A percentile compares a stretch with the other conserved stretches of the same genome.
These are phyloP conservation scores for Trachelus stipa DNA, from an alignment of 2,888 invertebrate genomes.

Conservation along the genomic window DNA sequence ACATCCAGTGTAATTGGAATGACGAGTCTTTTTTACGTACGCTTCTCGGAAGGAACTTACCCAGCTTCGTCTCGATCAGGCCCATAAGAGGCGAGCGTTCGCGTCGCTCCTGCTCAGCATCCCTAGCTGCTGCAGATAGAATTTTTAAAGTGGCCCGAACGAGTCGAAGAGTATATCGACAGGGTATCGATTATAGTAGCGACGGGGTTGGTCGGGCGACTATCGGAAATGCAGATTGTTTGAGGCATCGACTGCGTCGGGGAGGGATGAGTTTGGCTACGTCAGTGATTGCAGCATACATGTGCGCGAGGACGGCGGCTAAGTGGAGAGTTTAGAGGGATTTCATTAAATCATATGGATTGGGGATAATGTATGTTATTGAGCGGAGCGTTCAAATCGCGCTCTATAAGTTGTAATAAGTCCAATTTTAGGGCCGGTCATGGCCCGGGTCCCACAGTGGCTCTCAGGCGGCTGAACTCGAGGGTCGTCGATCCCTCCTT, in stretches of 20 bases:
- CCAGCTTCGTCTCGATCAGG: background rate
- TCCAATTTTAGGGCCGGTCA: slow-evolving; percentile 66
- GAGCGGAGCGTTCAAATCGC: slow-evolving; percentile 65
- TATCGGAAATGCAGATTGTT: background rate
- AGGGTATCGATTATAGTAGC: background rate
- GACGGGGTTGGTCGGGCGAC: background rate
- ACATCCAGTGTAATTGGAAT: slow-evolving; percentile 32
- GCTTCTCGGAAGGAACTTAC: slow-evolving; percentile 33
- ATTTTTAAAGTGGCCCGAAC: background rate
- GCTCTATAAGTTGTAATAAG: slow-evolving; percentile 68
- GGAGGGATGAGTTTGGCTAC: background rate
- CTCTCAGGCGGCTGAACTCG: slow-evolving; percentile 42
- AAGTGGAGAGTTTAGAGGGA: slow-evolving; percentile 67
- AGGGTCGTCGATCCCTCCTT: background rate
- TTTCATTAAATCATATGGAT: slow-evolving; percentile 68
- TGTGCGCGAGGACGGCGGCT: slow-evolving; percentile 54
- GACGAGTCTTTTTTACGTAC: slow-evolving; percentile 26
- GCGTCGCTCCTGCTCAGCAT: background rate
- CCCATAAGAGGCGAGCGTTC: background rate
- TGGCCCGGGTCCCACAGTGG: slow-evolving; percentile 59
- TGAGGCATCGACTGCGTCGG: background rate
- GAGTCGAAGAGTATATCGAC: background rate
- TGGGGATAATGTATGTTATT: slow-evolving; percentile 67
- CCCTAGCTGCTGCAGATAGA: background rate
- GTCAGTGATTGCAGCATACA: background rate